Evolutionary conservation across 2,113 vertebrate species (phyloP).

Genomic region (Thalassarche chlororhynchos): DNA sequence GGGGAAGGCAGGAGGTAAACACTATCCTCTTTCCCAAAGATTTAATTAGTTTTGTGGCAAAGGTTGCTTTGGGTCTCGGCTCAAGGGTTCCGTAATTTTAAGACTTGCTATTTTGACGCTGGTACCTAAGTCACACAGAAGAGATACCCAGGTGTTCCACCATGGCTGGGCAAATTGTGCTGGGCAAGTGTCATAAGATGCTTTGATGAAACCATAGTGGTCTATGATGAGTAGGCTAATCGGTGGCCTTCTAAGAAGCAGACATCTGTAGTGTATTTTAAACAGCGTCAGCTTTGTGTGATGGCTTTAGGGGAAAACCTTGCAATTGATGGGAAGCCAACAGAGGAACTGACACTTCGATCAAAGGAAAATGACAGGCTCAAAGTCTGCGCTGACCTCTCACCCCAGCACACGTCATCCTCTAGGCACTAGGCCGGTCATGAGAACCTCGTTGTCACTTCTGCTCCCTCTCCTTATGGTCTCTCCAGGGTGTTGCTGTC

Average conservation of each 20-base stretch:
- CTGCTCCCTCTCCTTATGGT: background rate
- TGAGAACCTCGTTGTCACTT: background rate
- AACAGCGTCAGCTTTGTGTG: background rate
- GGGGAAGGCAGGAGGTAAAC: background rate
- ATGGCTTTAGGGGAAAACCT: background rate
- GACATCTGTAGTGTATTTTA: background rate
- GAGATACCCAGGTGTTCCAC: background rate
- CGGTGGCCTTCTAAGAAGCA: background rate
- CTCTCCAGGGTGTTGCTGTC: background rate
- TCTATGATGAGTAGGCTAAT: background rate
- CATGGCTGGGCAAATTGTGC: background rate
- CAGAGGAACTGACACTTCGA: background rate
- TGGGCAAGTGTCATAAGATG: background rate
- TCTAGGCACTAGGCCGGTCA: background rate
- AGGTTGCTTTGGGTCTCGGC: background rate
- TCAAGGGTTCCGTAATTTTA: background rate
- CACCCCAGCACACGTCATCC: background rate
- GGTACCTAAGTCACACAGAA: background rate
- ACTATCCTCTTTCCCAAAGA: background rate
- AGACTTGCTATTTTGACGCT: background rate
- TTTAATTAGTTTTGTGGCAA: background rate
- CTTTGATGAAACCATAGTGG: background rate
- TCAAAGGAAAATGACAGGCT: background rate
- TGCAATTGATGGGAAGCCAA: background rate
- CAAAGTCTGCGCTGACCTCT: background rate